A percentile compares a stretch with the other conserved stretches of the same genome.
These are phyloP conservation scores for Taenaris catops DNA, from an alignment of 2,888 invertebrate genomes.

Conservation along the genomic window DNA sequence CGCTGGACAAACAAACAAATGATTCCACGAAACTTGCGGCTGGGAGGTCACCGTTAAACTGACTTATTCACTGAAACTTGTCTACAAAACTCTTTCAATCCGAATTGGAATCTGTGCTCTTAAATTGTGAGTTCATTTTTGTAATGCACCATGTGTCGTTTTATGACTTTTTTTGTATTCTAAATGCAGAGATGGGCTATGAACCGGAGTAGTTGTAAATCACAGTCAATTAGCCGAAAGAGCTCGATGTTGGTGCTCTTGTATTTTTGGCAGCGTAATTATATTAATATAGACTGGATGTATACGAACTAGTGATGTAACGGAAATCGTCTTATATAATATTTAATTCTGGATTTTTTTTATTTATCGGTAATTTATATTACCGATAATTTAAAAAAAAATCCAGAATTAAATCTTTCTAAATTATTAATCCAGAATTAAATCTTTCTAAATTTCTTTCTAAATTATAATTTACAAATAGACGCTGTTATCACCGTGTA, in stretches of 20 bases:
- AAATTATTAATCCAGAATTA: too few species aligned
- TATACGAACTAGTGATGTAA: constrained; percentile 10
- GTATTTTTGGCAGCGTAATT: constrained; percentile 40
- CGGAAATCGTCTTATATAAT: too few species aligned
- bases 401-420: too few species aligned
- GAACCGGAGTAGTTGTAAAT: constrained; percentile 59
- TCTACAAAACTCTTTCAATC: constrained; percentile 1
- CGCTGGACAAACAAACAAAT: constrained; percentile 36
- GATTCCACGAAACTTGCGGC: constrained; percentile 33
- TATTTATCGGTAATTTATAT: too few species aligned
- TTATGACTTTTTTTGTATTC: constrained; percentile 22
- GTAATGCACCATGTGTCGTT: constrained; percentile 12
- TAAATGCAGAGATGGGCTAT: constrained; percentile 32
- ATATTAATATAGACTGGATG: constrained; percentile 31
- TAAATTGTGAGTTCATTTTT: constrained; percentile 26
- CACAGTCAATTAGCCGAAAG: constrained; percentile 54
- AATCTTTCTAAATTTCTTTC: too few species aligned
- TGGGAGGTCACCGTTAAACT: constrained; percentile 21
- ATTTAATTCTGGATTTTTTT: too few species aligned
- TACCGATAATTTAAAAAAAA: too few species aligned
- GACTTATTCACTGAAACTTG: neutral
- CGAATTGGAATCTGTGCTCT: neutral
- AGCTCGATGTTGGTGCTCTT: constrained; percentile 33
- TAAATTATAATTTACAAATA: too few species aligned
- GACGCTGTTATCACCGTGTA: too few species aligned